Evolutionary conservation across 2,888 invertebrate species (phyloP).

Genomic region (Leucophenga maculata): DNA sequence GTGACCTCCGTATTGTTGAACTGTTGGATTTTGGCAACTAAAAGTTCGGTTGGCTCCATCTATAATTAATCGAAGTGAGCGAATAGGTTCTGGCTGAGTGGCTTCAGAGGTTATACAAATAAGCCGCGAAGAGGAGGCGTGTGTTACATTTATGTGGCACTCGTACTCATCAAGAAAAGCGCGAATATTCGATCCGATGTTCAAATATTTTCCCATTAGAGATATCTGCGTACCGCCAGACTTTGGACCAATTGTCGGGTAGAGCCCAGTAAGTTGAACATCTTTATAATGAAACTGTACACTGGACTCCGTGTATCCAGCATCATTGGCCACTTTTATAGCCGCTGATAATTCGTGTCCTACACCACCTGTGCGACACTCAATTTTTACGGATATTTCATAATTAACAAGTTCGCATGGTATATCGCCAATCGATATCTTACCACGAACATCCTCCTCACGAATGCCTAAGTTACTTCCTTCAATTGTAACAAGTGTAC

Average conservation of each 20-base stretch:
- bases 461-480: conserved; percentile 96
- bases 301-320: conserved; percentile 90
- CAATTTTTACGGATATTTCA: conserved; percentile 93
- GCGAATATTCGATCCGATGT: conserved; percentile 90
- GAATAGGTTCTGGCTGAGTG: conserved; percentile 78
- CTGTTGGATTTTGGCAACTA: conserved; percentile 70
- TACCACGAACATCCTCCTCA: conserved; percentile 92
- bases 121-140: conserved; percentile 88
- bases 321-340: conserved; percentile 91
- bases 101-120: conserved; percentile 90
- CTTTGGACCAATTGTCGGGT: conserved; percentile 90
- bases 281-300: conserved; percentile 93
- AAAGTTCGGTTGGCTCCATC: conserved; percentile 92
- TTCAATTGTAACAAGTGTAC: conserved; percentile 94
- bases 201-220: conserved; percentile 91
- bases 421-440: conserved; percentile 92
- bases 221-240: conserved; percentile 97
- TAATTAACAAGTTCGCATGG: conserved; percentile 91
- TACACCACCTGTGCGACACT: conserved; percentile 88
- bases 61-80: conserved; percentile 83
- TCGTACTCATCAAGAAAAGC: conserved; percentile 88
- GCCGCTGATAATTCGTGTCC: conserved; percentile 84
- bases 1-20: not conserved
- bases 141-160: conserved; percentile 89
- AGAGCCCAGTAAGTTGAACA: conserved; percentile 85